Base-by-base conservation (phyloP, 53 echinoderm and acorn worm species). In the Echinarachnius parma region DNA sequence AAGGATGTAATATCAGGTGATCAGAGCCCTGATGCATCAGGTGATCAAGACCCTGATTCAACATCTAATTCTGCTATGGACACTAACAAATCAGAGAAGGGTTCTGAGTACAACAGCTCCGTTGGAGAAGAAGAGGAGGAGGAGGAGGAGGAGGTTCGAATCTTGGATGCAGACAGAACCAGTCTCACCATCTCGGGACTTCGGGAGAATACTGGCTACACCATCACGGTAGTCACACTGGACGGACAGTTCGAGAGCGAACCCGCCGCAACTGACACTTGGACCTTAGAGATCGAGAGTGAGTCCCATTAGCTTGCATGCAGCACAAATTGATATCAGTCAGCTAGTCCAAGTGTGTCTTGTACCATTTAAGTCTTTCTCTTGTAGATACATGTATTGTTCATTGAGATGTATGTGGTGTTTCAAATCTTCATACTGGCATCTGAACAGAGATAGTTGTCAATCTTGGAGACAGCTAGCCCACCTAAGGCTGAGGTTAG, bases 241-340 rank as follows among this genome's bases (percentile, higher is more conserved):
- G 55, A 76, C 28, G 64, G 64, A 8, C 63, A 77, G 35, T 46
- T 34, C 5, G 77, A 82, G 59, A 82, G 82, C 30, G 48, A 58
- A 19, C 56, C 57, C 27, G 74, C n/a, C 39, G 27, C 56, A 5
- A 27, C 28, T n/a, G 42, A 55, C 8, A 57, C 74, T 0, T 7
- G 33, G 71, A 77, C 50, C 59, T 80, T 54, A 22, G 62, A 84
- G 79, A 49, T 48, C 28, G 61, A 72, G 62, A 72, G 81, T 81
- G 81, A 81, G 81, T 79, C 47, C 4, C n/a, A n/a, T n/a, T 5
- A 28, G 33, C 26, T 63, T 39, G 63, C 63, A 39, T 39, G 63
- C 63, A 63, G 16, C 11, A 9, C 21, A 0, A 1, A 20, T 8
- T 18, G 1, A 32, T 32, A n/a, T n/a, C n/a, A n/a, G n/a, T n/a